Evolutionary conservation across 1,140 invertebrate species (phyloP), one percentile per base, ranked within the genome.

Genomic region (Listronotus bonariensis): DNA sequence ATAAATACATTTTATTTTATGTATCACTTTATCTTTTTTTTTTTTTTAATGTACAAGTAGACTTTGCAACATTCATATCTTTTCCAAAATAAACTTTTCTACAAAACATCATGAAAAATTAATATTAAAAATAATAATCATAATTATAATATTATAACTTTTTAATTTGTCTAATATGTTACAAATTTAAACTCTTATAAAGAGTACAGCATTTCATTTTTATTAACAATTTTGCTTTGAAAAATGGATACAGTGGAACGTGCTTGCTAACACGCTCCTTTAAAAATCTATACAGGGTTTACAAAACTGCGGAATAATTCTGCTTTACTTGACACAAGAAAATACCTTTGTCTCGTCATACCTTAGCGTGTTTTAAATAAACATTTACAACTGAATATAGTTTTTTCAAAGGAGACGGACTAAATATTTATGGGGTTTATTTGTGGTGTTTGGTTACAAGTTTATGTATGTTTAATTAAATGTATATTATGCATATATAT

Each of bases 1-100:
- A 68, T 68, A 64, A 68, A 63, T 64, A 68, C 46, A 54, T 38
- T 51, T 61, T 54, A 15, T 51, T 17, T 41, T 46, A 59, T 43
- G 41, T 59, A 55, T 67, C 45, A 53, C 46, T 61, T 61, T 61
- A 40, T 46, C 6, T 51, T 41, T n/a, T 60, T 60, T 14, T 60
- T 58, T 58, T 12, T 14, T 51, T 14, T 49, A 20, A 15, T 46
- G 26, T 54, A 45, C 42, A 54, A 42, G 42, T 54, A 54, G 54
- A 51, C 54, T 53, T 51, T 55, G 20, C 18, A 45, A 62, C 32
- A 45, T 55, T 42, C 43, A 43, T 18, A 38, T 17, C 26, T 42
- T 45, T 41, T 14, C 20, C 42, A 45, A 48, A 56, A 36, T 51
- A 56, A n/a, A 40, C 38, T 64, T 42, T 48, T 36, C 31, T 64